Percentiles rank a stretch among this genome's conserved stretches.
Conservation (phyloP, 1,140 invertebrate genomes). For the Ganaspis sp. region DNA sequence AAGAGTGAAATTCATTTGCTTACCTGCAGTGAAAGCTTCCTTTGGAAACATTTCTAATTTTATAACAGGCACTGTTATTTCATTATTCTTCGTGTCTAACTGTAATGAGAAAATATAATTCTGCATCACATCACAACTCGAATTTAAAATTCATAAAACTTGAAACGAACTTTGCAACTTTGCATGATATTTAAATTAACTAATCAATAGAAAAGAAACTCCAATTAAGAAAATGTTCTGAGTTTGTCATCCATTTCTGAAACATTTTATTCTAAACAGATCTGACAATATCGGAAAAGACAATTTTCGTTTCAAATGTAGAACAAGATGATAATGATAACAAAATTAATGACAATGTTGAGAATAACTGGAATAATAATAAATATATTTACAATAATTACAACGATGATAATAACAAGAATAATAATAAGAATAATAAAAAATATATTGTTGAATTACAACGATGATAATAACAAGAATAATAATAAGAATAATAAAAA, state of each 20-base stretch:
- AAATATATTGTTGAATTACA: no score
- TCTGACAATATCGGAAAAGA: no score
- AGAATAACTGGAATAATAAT: no score
- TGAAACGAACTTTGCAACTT: not conserved
- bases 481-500: no score
- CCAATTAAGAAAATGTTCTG: not conserved
- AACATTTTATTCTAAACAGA: no score
- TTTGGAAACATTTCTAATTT: slow-evolving; percentile 84
- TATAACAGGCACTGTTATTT: slow-evolving; percentile 80
- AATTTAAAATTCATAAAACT: slow-evolving; percentile 19
- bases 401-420: no score
- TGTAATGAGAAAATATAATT: slow-evolving; percentile 65
- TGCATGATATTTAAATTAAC: not conserved
- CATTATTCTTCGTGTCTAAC: slow-evolving; percentile 78
- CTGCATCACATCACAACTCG: not conserved
- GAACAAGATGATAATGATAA: slow-evolving; percentile 5
- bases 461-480: no score
- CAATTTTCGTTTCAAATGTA: not conserved
- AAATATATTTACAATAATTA: no score
- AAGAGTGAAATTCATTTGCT: slow-evolving; percentile 38
- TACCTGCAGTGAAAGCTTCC: slow-evolving; percentile 80
- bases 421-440: no score
- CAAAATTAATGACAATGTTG: no score
- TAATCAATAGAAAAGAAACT: slow-evolving; percentile 1
- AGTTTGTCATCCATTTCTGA: not conserved